Base-by-base conservation (phyloP, 2,797 vertebrate genomes). In the Gallinago nigripennis region DNA sequence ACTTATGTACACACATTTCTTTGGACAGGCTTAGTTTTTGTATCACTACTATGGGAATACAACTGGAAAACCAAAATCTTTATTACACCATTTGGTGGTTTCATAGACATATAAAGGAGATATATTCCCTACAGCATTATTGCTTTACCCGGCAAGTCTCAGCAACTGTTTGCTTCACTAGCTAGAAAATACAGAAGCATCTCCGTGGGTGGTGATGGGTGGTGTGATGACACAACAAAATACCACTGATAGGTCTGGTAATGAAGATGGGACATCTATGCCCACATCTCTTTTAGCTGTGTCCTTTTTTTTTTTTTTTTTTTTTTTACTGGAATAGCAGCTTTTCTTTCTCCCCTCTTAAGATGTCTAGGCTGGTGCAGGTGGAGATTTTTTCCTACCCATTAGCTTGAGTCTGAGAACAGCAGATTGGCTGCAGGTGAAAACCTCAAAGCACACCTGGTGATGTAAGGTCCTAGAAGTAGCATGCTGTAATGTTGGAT, bases 401-500 rank as follows among this genome's bases (percentile, higher is more conserved):
- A 0, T 37, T 86, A 28, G 9, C 24, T 88, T 37, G 39, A 54
- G 51, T 43, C 51, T 72, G 43, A 57, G 41, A 66, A 31, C 18
- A 82, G 43, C 16, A 72, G 65, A 61, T 39, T 0, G 1, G 14
- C 25, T 31, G 75, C 39, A 82, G 39, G 31, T 78, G 71, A 35
- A 70, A 71, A 16, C 16, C 3, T 10, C 19, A 37, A 20, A 1
- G 2, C 0, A 0, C 27, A 45, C 5, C 8, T 9, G 19, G 30
- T 5, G 20, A 27, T 14, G 27, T 33, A 43, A 27, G 8, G 27
- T 72, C 84, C 51, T 71, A 37, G 77, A 76, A 61, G 53, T 6
- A 66, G 51, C 18, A 23, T 3, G 6, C 0, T 0, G 39, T 43
- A 64, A 56, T 12, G 39, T 7, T 64, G 58, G 37, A 8, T 73